phyloP scores from a whole-genome alignment of 2,888 invertebrate genomes.

The Clanis bilineata region DNA sequence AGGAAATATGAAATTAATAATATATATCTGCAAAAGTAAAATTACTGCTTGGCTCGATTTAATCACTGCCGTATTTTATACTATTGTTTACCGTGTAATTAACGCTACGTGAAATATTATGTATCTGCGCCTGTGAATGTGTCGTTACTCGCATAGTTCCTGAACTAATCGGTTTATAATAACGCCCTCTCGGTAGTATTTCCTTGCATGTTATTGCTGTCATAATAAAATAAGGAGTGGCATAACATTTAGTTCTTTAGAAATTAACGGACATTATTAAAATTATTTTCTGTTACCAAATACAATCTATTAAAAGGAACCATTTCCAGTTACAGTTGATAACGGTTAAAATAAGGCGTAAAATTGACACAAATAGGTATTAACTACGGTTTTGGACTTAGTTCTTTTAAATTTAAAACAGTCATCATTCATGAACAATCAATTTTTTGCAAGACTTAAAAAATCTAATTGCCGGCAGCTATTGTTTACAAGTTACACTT shows the following conservation, averaged over 20 bases:
- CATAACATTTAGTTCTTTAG: no score
- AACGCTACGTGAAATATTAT: constrained; percentile 2
- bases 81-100: constrained; percentile 13
- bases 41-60: constrained; percentile 21
- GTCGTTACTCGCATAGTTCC: not conserved
- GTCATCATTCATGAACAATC: constrained; percentile 53
- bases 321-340: constrained; percentile 25
- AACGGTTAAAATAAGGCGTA: constrained; percentile 22
- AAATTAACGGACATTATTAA: no score
- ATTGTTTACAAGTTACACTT: constrained; percentile 35
- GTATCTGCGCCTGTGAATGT: not conserved
- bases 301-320: not conserved
- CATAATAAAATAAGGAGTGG: not conserved
- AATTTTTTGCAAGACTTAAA: constrained; percentile 37
- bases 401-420: constrained; percentile 42
- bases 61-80: constrained; percentile 25
- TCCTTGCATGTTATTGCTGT: not conserved
- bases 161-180: not conserved
- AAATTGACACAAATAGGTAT: constrained; percentile 28
- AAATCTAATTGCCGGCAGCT: constrained; percentile 38
- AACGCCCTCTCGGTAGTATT: no score
- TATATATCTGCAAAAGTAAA: constrained; percentile 15
- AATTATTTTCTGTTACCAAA: not conserved
- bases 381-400: constrained; percentile 26
- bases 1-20: constrained; percentile 22